Evolutionary conservation across 2,113 vertebrate species (phyloP).

Genomic region (Prunella fulvescens): DNA sequence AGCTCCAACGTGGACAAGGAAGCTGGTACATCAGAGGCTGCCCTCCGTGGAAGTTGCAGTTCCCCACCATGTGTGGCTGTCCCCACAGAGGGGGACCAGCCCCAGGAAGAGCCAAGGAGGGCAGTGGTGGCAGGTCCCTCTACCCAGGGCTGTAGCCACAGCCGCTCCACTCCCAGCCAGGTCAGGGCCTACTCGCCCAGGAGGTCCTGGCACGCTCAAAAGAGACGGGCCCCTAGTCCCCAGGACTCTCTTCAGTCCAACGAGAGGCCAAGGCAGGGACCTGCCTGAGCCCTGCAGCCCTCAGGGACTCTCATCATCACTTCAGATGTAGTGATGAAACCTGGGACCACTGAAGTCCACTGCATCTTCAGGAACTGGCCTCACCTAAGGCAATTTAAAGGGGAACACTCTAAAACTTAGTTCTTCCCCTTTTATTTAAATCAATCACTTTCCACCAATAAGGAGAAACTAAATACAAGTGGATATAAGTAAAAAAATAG

Average conservation of each 20-base stretch:
- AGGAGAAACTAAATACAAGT: not conserved
- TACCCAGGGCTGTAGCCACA: not conserved
- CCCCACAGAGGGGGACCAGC: not conserved
- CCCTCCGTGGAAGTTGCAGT: not conserved
- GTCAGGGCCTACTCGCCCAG: not conserved
- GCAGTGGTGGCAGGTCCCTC: not conserved
- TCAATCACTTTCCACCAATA: not conserved
- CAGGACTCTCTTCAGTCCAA: not conserved
- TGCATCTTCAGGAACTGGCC: rapidly evolving
- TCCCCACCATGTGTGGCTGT: not conserved
- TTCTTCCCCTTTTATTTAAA: not conserved
- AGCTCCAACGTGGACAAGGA: not conserved
- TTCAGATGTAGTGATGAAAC: not conserved
- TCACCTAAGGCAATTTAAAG: not conserved
- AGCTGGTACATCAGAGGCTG: not conserved
- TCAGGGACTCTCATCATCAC: not conserved
- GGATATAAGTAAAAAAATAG: not conserved
- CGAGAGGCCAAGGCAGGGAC: not conserved
- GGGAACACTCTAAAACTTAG: not conserved
- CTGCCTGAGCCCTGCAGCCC: not conserved
- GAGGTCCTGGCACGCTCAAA: not conserved
- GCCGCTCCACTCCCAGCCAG: not conserved
- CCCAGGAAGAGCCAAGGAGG: not conserved
- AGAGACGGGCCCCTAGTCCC: not conserved
- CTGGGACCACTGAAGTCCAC: not conserved